Evolutionary conservation across 1,140 invertebrate genomes (phyloP), one percentile per base, ranked within the genome.

Genomic region (Drosophila nikananu): DNA sequence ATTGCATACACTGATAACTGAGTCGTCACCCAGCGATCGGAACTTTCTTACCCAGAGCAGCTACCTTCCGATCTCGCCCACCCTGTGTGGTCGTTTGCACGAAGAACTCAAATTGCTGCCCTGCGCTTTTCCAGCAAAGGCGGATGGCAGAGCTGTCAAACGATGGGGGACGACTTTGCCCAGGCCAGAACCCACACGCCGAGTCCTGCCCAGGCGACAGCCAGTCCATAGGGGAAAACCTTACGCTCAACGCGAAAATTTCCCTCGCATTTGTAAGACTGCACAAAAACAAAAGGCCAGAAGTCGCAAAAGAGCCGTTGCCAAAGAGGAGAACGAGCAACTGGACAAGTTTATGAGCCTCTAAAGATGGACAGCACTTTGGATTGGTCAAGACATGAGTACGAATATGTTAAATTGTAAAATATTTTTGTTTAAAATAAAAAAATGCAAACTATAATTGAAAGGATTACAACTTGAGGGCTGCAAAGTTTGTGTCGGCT

Each of bases 21-120:
- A 46, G 1, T 44, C 59, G 0, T 9, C 46, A 3, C 83, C 81
- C 8, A 80, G 55, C 5, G 68, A 86, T 37, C 23, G 80, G 5
- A 19, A 41, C 17, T 92, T 92, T 57, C 75, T 89, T 15, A 65
- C 76, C 1, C 66, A 92, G 19, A 52, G 17, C 35, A 84, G 61
- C 27, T 86, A 83, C 32, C 35, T 92, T 6, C 80, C 87, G 0
- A 90, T 92, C 17, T 66, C 60, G 15, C 49, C 74, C 4, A 61
- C n/a, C 10, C 55, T 91, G 2, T 91, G 83, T 17, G 80, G 81
- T 15, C 77, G 71, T 12, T 10, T 92, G 37, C 91, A 92, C 44
- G 59, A 70, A 41, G 48, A 80, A 25, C 62, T 61, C 0, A 61
- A 83, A 9, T 39, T 92, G 39, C 25, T 92, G 44, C 91, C 91